Evolutionary conservation across 2,888 invertebrate species (phyloP).

Genomic region (Trichogramma dendrolimi): DNA sequence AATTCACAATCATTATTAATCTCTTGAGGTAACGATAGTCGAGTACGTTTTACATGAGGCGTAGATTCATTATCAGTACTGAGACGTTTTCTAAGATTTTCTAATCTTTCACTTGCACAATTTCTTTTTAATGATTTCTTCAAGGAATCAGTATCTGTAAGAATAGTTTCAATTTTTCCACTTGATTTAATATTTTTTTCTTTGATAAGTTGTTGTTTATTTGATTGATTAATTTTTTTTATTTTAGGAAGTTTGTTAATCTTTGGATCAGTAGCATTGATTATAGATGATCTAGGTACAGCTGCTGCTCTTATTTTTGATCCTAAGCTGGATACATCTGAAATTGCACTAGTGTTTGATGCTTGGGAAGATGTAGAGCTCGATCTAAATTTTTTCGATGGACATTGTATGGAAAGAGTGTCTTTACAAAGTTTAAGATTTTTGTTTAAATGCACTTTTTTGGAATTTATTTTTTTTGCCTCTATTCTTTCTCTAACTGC

Average conservation of each 20-base stretch:
- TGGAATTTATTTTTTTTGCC: too few species aligned
- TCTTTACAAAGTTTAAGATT: too few species aligned
- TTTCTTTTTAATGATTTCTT: slow-evolving; percentile 11
- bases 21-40: slow-evolving; percentile 4
- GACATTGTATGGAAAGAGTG: too few species aligned
- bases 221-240: slow-evolving; percentile 4
- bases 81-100: slow-evolving; percentile 23
- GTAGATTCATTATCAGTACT: slow-evolving; percentile 10
- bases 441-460: too few species aligned
- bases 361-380: too few species aligned
- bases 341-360: slow-evolving; percentile 2
- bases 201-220: background rate
- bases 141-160: background rate
- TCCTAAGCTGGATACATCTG: slow-evolving; percentile 13
- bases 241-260: slow-evolving; percentile 12
- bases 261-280: background rate
- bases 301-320: slow-evolving; percentile 9
- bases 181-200: slow-evolving; percentile 1
- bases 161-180: background rate
- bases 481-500: too few species aligned
- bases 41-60: background rate
- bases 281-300: background rate
- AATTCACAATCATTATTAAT: slow-evolving; percentile 9
- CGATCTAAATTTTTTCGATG: too few species aligned
- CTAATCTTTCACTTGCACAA: slow-evolving; percentile 24